Evolutionary conservation across 2,888 invertebrate genomes (phyloP).

Genomic region (Dioctria linearis): DNA sequence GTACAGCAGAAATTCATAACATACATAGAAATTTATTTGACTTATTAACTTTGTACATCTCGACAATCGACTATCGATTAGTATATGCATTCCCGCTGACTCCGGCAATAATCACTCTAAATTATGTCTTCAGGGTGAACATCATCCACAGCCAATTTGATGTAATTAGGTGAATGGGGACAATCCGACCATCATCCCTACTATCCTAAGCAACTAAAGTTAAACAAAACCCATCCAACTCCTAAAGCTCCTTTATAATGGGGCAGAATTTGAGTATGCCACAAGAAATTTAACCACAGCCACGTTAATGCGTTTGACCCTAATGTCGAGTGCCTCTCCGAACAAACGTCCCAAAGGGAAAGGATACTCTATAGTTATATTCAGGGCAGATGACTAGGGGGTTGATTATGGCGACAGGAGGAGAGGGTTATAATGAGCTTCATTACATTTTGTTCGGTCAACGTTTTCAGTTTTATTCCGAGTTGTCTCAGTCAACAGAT

Average conservation of each 20-base stretch:
- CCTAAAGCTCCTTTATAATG: slow-evolving; percentile 42
- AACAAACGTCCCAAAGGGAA: slow-evolving; percentile 11
- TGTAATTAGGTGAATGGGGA: slow-evolving; percentile 46
- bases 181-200: not conserved
- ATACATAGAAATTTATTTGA: too few species aligned
- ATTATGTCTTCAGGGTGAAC: slow-evolving; percentile 39
- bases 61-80: too few species aligned
- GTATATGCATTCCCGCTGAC: slow-evolving; percentile 21
- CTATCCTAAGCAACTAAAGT: not conserved
- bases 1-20: too few species aligned
- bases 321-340: slow-evolving; percentile 31
- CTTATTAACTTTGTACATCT: too few species aligned
- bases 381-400: too few species aligned
- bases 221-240: not conserved
- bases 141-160: slow-evolving; percentile 41
- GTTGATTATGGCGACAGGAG: not conserved
- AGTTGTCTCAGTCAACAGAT: slow-evolving; percentile 37
- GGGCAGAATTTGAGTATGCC: slow-evolving; percentile 32
- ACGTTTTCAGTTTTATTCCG: slow-evolving; percentile 33
- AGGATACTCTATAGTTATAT: not conserved
- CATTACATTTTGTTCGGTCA: slow-evolving; percentile 53
- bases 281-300: slow-evolving; percentile 46
- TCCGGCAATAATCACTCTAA: slow-evolving; percentile 39
- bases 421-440: slow-evolving; percentile 42
- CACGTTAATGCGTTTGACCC: slow-evolving; percentile 48